Percentiles rank a stretch among this genome's conserved stretches.
phyloP scores from a whole-genome alignment of 2,888 invertebrate species.

The Chalcis sispes region DNA sequence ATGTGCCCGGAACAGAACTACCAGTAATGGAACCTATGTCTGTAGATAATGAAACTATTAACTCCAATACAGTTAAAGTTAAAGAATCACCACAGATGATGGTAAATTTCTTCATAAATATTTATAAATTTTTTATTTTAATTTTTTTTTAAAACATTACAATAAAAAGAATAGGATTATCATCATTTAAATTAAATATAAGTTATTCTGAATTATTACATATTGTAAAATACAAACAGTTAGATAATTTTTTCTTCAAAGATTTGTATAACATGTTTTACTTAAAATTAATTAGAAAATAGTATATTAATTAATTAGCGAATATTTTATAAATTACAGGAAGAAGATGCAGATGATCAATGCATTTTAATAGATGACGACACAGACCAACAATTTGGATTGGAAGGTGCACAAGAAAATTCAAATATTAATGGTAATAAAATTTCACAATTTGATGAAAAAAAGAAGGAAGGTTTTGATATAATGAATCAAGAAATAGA shows the following conservation, averaged over 20 bases:
- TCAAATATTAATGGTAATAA: slow-evolving; percentile 21
- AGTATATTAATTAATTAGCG: slow-evolving; percentile 5
- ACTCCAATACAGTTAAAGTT: slow-evolving; percentile 20
- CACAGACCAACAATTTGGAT: slow-evolving; percentile 45
- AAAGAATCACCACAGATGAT: slow-evolving; percentile 41
- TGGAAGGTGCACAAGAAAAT: slow-evolving; percentile 24
- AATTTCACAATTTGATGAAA: slow-evolving; percentile 17
- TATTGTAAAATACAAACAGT: neutral
- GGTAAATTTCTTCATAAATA: slow-evolving; percentile 20
- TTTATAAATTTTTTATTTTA: neutral
- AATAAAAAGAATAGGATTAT: too few species aligned
- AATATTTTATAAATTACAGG: slow-evolving; percentile 23
- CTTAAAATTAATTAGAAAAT: neutral
- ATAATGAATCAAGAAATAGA: slow-evolving; percentile 15
- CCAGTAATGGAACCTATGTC: slow-evolving; percentile 8
- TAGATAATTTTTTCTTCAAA: neutral
- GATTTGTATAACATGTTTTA: neutral
- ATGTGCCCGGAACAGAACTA: neutral
- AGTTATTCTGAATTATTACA: neutral
- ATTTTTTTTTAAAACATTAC: neutral
- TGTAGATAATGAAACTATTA: slow-evolving; percentile 19
- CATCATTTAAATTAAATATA: neutral
- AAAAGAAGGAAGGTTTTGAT: slow-evolving; percentile 33
- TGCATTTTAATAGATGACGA: slow-evolving; percentile 56
- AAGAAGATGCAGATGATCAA: slow-evolving; percentile 48